These are phyloP conservation scores for Bubo bubo DNA, from an alignment of 2,113 vertebrate species.

Conservation along the genomic window DNA sequence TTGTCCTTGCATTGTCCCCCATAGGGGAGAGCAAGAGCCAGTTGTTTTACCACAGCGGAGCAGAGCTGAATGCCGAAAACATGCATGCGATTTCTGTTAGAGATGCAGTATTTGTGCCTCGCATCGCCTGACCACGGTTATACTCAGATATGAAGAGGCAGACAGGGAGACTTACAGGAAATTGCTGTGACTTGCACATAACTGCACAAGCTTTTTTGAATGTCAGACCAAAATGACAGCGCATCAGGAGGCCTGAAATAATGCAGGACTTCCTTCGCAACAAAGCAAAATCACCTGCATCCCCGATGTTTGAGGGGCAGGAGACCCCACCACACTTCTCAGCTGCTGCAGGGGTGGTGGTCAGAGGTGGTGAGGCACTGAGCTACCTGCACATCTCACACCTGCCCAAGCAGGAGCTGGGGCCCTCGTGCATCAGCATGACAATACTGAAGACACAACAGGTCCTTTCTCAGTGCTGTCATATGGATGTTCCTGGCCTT, in stretches of 20 bases:
- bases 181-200: rapidly evolving
- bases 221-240: rapidly evolving
- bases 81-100: rapidly evolving
- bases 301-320: rapidly evolving
- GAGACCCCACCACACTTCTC: neutral
- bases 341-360: neutral
- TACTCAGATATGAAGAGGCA: neutral
- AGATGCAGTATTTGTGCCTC: neutral
- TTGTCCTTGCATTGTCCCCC: neutral
- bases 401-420: neutral
- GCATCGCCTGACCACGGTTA: rapidly evolving
- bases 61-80: neutral
- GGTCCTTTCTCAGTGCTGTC: neutral
- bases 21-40: rapidly evolving
- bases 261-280: neutral
- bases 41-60: neutral
- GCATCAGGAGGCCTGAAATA: neutral
- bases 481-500: neutral
- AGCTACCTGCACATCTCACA: neutral
- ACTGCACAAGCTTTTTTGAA: neutral
- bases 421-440: rapidly evolving
- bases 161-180: neutral
- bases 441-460: neutral
- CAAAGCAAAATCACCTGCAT: neutral
- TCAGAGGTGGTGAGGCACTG: neutral